Base-by-base conservation (phyloP, 1,140 invertebrate species). In the Diachasmimorpha longicaudata region DNA sequence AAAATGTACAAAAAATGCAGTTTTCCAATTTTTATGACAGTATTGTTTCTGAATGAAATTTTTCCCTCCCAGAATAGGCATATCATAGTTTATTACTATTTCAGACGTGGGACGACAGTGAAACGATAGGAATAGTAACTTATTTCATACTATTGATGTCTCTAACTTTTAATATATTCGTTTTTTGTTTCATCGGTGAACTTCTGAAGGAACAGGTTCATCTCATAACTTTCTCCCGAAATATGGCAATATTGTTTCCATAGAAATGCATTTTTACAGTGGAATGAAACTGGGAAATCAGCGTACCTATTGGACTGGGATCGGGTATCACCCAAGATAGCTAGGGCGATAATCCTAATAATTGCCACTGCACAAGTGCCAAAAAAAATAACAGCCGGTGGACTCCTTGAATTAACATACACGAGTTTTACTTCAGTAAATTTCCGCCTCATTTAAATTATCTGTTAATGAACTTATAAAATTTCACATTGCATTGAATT, bases 161-260 rank as follows among this genome's bases (percentile, higher is more conserved):
- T 1, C 81, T 84, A 14, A 79, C 77, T 11, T 82, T 82, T 36
- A 84, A 85, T 69, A 79, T 83, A 55, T 78, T 83, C 8, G 81
- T 84, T 70, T 83, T 83, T 66, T 85, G 84, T 44, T 81, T 81
- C n/a, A 81, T 85, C 16, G 81, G 84, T 0, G 81, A 85, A 48
- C n/a, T 84, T 10, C 76, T 85, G 0, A 69, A 77, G 8, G 78
- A 84, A 71, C 75, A 83, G 80, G 84, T 85, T 80, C 46, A 25
- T 13, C 5, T n/a, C n/a, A n/a, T n/a, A n/a, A n/a, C 14, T 14
- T 14, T 52, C 46, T 4, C 14, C 46, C 16, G 11, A 9, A 8
- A 23, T 23, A 66, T 36, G 5, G 10, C 11, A 14, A n/a, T n/a
- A 52, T n/a, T 23, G 55, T 1, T n/a, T n/a, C 10, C 66, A 5